Base-by-base conservation (phyloP, 2,888 invertebrate genomes). In the Ophion costatus region DNA sequence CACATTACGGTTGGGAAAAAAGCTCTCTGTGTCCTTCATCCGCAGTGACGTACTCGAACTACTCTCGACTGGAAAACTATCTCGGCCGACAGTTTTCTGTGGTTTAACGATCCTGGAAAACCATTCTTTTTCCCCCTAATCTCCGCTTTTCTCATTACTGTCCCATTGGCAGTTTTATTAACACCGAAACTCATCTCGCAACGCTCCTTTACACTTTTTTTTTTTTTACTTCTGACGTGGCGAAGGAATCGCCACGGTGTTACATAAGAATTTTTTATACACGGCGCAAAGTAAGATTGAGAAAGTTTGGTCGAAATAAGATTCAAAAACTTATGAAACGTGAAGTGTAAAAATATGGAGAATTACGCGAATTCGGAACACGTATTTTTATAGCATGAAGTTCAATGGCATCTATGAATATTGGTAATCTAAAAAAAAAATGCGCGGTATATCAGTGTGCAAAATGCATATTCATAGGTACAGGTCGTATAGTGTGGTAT, bases 1-100 rank as follows among this genome's bases (percentile, higher is more conserved):
- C 29, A 24, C 76, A 76, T 67, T 67, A 38, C 61, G 38, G n/a
- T 74, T 59, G 29, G 66, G 11, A 14, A 51, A 51, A 51, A 14
- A 51, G 14, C 51, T 51, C 45, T 14, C 51, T 51, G 51, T 51
- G 51, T 51, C 51, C 14, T 14, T 51, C 17, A 51, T 51, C 51
- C 51, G 51, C 14, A 51, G 51, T 17, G 14, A 51, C 51, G 5
- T 51, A 17, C 51, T 51, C 14, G 51, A 14, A 51, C 17, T 51
- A 51, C 17, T 51, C 51, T 14, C 51, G 51, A 51, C 14, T 51
- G 51, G 11, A 51, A 51, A 14, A 2, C 51, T 51, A 17, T 51
- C 17, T 17, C 14, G 3, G 51, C 1, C 1, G 45, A 51, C 51
- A 51, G 14, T 51, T 51, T 51, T 51, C 51, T 45, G 14, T 11